Percentiles rank a stretch among this genome's conserved stretches.
These are phyloP conservation scores for Oppia nitens DNA, from an alignment of 1,140 invertebrate species.

Conservation along the genomic window DNA sequence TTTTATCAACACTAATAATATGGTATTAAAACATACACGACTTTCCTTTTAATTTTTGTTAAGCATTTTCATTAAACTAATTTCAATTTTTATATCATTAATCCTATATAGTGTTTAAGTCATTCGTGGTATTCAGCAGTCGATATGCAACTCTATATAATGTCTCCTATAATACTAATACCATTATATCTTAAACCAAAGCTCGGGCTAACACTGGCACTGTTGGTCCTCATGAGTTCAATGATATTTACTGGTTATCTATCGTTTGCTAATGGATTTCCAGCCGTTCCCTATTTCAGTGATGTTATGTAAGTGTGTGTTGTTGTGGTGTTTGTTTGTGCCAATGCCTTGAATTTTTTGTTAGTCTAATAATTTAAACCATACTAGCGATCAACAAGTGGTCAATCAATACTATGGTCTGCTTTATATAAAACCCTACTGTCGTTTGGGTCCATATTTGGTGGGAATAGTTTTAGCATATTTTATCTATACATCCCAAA, in stretches of 20 bases:
- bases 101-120: slow-evolving; percentile 23
- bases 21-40: slow-evolving; percentile 18
- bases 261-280: slow-evolving; percentile 20
- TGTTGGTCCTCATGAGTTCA: slow-evolving; percentile 9
- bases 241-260: slow-evolving; percentile 17
- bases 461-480: slow-evolving; percentile 34
- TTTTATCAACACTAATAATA: slow-evolving; percentile 22
- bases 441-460: slow-evolving; percentile 34
- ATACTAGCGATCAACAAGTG: slow-evolving; percentile 17
- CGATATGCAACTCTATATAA: slow-evolving; percentile 28
- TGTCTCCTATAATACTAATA: slow-evolving; percentile 25
- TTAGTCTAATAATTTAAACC: neutral
- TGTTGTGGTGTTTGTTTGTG: too few relatives aligned
- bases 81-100: slow-evolving; percentile 3
- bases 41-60: neutral
- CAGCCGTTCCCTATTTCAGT: slow-evolving; percentile 22
- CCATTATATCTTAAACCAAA: slow-evolving; percentile 20
- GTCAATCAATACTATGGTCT: slow-evolving; percentile 54
- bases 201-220: slow-evolving; percentile 11
- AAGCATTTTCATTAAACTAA: neutral
- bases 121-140: slow-evolving; percentile 29
- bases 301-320: slow-evolving; percentile 19
- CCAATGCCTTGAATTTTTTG: neutral
- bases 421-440: slow-evolving; percentile 57
- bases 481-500: slow-evolving; percentile 23